Evolutionary conservation across 2,797 vertebrate species (phyloP).

Genomic region (Halcyon badia): DNA sequence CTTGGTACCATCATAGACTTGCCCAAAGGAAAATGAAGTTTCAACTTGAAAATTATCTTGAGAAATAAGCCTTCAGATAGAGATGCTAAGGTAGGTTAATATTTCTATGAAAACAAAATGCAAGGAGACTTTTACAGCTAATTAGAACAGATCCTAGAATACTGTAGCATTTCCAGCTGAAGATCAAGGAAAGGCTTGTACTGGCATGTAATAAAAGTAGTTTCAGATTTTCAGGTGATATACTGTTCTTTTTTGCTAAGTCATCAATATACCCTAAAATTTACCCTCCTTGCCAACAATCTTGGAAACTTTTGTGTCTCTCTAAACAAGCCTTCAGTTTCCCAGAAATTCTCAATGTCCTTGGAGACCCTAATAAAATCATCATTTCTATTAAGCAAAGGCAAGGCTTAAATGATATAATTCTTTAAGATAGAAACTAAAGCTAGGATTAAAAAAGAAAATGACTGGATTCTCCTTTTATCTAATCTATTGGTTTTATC

Average conservation of each 20-base stretch:
- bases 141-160: background rate
- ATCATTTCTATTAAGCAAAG: background rate
- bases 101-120: background rate
- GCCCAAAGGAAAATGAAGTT: background rate
- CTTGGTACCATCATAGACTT: background rate
- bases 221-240: background rate
- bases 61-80: background rate
- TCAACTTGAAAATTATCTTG: background rate
- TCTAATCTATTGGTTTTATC: background rate
- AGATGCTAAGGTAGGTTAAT: background rate
- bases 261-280: background rate
- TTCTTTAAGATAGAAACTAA: background rate
- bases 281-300: rapidly evolving
- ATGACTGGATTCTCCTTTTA: background rate
- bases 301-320: background rate
- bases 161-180: background rate
- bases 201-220: background rate
- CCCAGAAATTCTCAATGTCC: background rate
- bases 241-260: background rate
- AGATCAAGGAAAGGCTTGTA: background rate
- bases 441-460: background rate
- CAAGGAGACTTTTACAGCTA: background rate
- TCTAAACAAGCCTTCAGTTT: background rate
- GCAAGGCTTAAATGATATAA: background rate
- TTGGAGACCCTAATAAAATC: background rate